Evolutionary conservation across 2,888 invertebrate species (phyloP), one percentile per base, ranked within the genome.

Genomic region (Argyresthia goedartella): DNA sequence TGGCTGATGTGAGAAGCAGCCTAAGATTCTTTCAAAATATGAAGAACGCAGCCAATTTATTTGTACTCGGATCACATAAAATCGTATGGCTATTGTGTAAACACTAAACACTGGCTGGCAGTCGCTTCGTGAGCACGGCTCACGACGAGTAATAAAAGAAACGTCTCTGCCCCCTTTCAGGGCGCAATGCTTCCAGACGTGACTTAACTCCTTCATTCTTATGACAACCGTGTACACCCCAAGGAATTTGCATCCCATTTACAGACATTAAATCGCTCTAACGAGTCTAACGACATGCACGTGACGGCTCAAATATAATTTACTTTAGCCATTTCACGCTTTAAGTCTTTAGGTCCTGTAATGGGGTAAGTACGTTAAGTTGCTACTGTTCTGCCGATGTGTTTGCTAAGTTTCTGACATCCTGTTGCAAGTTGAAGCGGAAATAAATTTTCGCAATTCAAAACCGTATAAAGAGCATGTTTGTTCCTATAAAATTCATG

Each of bases 281-380:
- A 25, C 25, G 25, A 65, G 64, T 62, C 65, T 74, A 76, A 79
- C 74, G 76, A 67, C 71, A 63, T 60, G 68, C 63, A 76, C 76
- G 79, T 76, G 79, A 73, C 69, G 68, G 69, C 60, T 65, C 55
- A 65, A 67, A 64, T 64, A 62, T 60, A 59, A n/a, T 47, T 49
- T 61, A 60, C 35, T 47, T 47, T 35, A n/a, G 25, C 25, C 25
- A 25, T 34, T 47, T 25, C 10, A 48, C 10, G 36, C 15, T 15
- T 10, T 2, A 13, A 13, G 43, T 13, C 43, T 43, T 43, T 43
- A 11, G 6, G 25, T 25, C 25, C 25, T 6, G 6, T 25, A 25
- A 25, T 25, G 25, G 25, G 25, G 25, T 25, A 25, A 6, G 25
- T 25, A 25, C 3, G 25, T 25, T 25, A 25, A 25, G 25, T 25